Base-by-base conservation (phyloP, 2,113 vertebrate genomes). In the Brachirus orientalis region DNA sequence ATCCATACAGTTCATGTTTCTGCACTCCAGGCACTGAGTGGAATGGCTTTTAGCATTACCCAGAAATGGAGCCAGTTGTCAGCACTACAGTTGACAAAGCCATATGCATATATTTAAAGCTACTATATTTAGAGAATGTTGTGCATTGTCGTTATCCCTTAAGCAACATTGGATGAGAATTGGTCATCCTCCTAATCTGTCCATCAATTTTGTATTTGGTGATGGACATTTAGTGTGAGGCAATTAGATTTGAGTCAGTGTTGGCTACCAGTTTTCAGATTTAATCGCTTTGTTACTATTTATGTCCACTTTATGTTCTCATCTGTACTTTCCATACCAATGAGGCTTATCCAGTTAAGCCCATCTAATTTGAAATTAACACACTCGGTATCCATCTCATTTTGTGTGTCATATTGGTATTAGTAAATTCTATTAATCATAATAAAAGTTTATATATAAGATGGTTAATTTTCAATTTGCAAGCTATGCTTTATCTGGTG, bases 51-150 rank as follows among this genome's bases (percentile, higher is more conserved):
- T 67, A 79, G 76, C 47, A 62, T 73, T 28, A 58, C 40, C 8
- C 22, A 10, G 19, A 83, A 82, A 77, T 72, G 44, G 52, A 57
- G 45, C 50, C 64, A 64, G 64, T 80, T 88, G 84, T 91, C 88
- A 88, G 46, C 82, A 12, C 63, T 9, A 37, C 69, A 81, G 78
- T 78, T 83, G 53, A 69, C 64, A 28, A 40, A 80, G 68, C 60
- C 75, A 73, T 72, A 66, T 88, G 74, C 44, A 73, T 72, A 59
- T 65, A 80, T 58, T 78, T 53, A 70, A 86, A 51, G 16, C 45
- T 56, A 33, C 88, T 93, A 91, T 91, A 86, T 90, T 90, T 92
- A 90, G 89, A 76, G 38, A 69, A 54, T 77, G 77, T 81, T 75
- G 40, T 80, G 77, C 73, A 71, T 77, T 59, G 47, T 55, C 19